Base-by-base conservation (phyloP, 2,888 invertebrate genomes). In the Endotricha flammealis region DNA sequence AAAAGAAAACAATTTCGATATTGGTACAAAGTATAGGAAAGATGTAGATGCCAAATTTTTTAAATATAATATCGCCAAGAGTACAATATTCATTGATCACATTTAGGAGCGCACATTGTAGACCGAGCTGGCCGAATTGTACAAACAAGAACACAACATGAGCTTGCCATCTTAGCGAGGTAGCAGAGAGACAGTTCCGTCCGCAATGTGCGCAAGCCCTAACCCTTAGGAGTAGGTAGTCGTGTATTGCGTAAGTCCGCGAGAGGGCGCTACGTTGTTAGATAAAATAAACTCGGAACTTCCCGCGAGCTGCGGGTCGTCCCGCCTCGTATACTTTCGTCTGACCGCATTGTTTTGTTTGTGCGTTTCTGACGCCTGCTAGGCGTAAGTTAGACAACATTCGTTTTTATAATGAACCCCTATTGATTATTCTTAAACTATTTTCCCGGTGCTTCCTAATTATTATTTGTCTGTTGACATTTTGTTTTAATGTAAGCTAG, bases 401-500 rank as follows among this genome's bases (percentile, higher is more conserved):
- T 64, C 61, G 51, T 65, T 62, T 69, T 66, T 57, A 62, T 74
- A 66, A 68, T 62, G 12, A 56, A 65, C 58, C 63, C 60, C 59
- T 68, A 65, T 66, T 63, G 50, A 72, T 73, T 67, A 61, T 69
- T 32, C 16, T 8, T 27, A 5, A 17, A 11, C 12, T n/a, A 14
- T 35, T 29, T 74, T 72, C 60, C 78, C 73, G 80, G 85, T 82
- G 85, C 85, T 83, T 85, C 80, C 82, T 76, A 72, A 70, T n/a
- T 75, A 76, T 79, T 73, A 77, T 81, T 83, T 78, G 63, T 77
- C 73, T 81, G 81, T 83, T 82, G 60, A 77, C 60, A 73, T 75
- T n/a, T 75, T 80, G 74, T 80, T 81, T 80, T 74, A 71, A 67
- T 69, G 46, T 82, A 72, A 74, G 74, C 50, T 76, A 74, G 75